Percentiles rank a stretch among this genome's conserved stretches.
These are phyloP conservation scores for Pseudeuparius sepicola DNA, from an alignment of 2,888 invertebrate species.

Conservation along the genomic window DNA sequence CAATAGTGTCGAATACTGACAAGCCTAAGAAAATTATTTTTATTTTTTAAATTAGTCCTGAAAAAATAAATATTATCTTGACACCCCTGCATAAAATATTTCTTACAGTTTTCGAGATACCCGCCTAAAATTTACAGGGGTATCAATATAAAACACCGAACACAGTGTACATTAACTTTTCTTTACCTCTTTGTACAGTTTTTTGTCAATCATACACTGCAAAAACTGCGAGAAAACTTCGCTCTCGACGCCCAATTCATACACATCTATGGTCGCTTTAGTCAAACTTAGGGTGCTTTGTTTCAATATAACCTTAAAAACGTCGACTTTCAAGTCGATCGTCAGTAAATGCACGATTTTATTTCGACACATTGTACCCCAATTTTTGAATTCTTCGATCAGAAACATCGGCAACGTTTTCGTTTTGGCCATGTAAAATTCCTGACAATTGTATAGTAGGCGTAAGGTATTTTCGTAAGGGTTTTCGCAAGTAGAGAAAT, in stretches of 20 bases:
- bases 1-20: conserved; percentile 57
- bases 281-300: conserved; percentile 57
- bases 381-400: conserved; percentile 50
- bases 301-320: conserved; percentile 59
- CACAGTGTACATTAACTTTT: too few relatives aligned
- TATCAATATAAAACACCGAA: too few relatives aligned
- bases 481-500: conserved; percentile 40
- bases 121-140: too few relatives aligned
- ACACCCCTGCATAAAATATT: too few relatives aligned
- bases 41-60: conserved; percentile 9
- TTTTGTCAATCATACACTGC: conserved; percentile 44
- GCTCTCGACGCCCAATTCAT: conserved; percentile 51
- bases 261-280: conserved; percentile 53
- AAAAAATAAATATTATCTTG: too few relatives aligned
- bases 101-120: too few relatives aligned
- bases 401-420: conserved; percentile 53
- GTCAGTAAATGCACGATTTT: conserved; percentile 42
- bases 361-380: conserved; percentile 38
- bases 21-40: conserved; percentile 43
- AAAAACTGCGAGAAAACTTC: conserved; percentile 53
- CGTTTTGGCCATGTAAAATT: conserved; percentile 52
- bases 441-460: conserved; percentile 51
- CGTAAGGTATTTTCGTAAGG: conserved; percentile 50
- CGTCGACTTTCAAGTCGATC: conserved; percentile 54
- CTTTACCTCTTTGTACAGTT: conserved; percentile 57